Percentiles rank a stretch among this genome's conserved stretches.
phyloP scores from a whole-genome alignment of 2,888 invertebrate species.

The Idaea aversata region DNA sequence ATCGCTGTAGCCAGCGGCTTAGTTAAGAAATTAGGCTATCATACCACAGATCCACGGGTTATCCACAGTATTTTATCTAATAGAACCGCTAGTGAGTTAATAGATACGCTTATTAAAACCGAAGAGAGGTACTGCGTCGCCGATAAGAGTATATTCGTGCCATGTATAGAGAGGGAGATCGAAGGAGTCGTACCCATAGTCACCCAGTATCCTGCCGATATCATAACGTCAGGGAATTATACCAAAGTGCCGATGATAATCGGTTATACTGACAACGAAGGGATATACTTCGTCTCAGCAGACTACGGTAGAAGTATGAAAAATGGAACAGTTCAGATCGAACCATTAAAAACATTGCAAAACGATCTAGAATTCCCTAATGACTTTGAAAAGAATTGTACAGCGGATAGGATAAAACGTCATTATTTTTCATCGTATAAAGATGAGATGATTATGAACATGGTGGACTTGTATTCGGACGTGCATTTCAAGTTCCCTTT shows the following conservation, averaged over 20 bases:
- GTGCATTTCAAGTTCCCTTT: slow-evolving; percentile 66
- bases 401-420: slow-evolving; percentile 44
- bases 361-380: slow-evolving; percentile 58
- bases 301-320: slow-evolving; percentile 59
- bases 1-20: slow-evolving; percentile 55
- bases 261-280: slow-evolving; percentile 68
- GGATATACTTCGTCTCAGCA: slow-evolving; percentile 61
- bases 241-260: slow-evolving; percentile 71
- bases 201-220: slow-evolving; percentile 54
- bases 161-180: slow-evolving; percentile 62
- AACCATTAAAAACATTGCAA: slow-evolving; percentile 47
- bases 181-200: slow-evolving; percentile 60
- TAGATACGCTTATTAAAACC: slow-evolving; percentile 49
- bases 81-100: slow-evolving; percentile 51
- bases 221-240: slow-evolving; percentile 61
- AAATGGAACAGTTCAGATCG: slow-evolving; percentile 34
- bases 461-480: slow-evolving; percentile 68
- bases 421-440: slow-evolving; percentile 57
- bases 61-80: slow-evolving; percentile 58
- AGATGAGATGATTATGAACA: slow-evolving; percentile 64
- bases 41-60: slow-evolving; percentile 58
- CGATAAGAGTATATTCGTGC: slow-evolving; percentile 58
- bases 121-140: slow-evolving; percentile 62
- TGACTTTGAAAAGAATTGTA: slow-evolving; percentile 50
- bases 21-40: slow-evolving; percentile 60